Conservation (phyloP, 2,888 invertebrate species). For the Portevinia maculata region DNA sequence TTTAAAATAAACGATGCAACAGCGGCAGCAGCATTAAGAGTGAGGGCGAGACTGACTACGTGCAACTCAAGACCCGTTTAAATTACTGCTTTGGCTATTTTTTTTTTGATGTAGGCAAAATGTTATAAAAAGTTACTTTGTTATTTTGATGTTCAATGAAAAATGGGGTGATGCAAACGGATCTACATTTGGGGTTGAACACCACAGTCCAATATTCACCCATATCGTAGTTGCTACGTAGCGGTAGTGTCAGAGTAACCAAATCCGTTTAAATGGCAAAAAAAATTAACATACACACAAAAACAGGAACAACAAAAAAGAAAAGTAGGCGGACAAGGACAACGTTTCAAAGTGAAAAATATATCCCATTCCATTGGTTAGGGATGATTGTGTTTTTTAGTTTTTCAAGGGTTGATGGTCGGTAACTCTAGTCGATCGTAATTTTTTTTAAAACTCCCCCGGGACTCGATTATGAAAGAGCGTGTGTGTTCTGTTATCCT, state of each 20-base stretch:
- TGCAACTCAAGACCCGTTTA: slow-evolving; percentile 35
- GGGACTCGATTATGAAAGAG: slow-evolving; percentile 54
- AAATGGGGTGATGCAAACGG: slow-evolving; percentile 63
- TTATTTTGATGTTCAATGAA: slow-evolving; percentile 40
- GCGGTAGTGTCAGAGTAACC: slow-evolving; percentile 77
- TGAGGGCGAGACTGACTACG: slow-evolving; percentile 4
- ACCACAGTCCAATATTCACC: too few relatives aligned
- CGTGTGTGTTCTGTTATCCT: slow-evolving; percentile 58
- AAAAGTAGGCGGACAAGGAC: slow-evolving; percentile 63
- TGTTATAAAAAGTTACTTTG: slow-evolving; percentile 45
- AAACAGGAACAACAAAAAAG: background rate
- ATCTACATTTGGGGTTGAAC: slow-evolving; percentile 47
- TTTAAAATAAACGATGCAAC: slow-evolving; percentile 37
- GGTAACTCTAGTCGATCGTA: slow-evolving; percentile 60
- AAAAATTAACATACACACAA: slow-evolving; percentile 38
- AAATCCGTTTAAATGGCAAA: slow-evolving; percentile 80
- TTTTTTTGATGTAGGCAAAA: slow-evolving; percentile 24
- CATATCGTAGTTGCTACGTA: background rate
- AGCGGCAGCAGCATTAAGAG: background rate
- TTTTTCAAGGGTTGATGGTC: slow-evolving; percentile 34
- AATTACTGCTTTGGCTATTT: background rate
- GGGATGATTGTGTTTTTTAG: slow-evolving; percentile 24
- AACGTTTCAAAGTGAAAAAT: slow-evolving; percentile 54
- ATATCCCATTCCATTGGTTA: slow-evolving; percentile 24
- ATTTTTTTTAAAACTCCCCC: slow-evolving; percentile 56